Base-by-base conservation (phyloP, 2,888 invertebrate species). In the Tryphoninae sp. region DNA sequence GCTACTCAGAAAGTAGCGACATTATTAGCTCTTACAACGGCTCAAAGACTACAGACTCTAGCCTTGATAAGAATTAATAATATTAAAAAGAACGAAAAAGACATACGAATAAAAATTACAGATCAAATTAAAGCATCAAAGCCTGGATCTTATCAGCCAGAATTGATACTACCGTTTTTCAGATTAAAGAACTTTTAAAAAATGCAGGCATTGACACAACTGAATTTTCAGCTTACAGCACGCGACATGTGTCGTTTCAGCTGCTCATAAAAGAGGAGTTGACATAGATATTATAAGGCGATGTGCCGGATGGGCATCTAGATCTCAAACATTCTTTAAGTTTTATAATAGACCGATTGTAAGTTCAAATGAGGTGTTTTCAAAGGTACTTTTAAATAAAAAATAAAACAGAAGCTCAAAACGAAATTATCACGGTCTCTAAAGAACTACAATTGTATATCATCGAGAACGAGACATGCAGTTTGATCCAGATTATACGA, bases 11-110 rank as follows among this genome's bases (percentile, higher is more conserved):
- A 85, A 75, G 58, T 85, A 26, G 26, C 26, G 26, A 26, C 26
- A 26, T 26, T 85, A 7, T 61, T 86, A 64, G 84, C 83, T 0
- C n/a, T 85, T 13, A 67, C 81, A 7, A 85, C 83, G 7, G 84
- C 80, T 33, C 84, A 86, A 3, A 81, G 84, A 9, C 55, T 82
- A 0, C 85, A 86, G 23, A 84, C 81, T 23, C 61, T 83, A 33
- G 64, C 83, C 1, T 40, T 78, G 11, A 84, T 84, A 11, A 79
- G 75, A 13, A 81, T 82, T 2, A 62, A 76, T 11, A 83, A 84
- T 68, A 65, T 72, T 23, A 23, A 13, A n/a, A 81, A 51, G 33
- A 23, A 16, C 3, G 55, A 51, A 16, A 40, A 53, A 2, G 78
- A 26, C 8, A 67, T 83, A 64, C 49, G 61, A 55, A 73, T 75